Base-by-base conservation (phyloP, 1,140 invertebrate genomes). In the Mizuhopecten yessoensis region DNA sequence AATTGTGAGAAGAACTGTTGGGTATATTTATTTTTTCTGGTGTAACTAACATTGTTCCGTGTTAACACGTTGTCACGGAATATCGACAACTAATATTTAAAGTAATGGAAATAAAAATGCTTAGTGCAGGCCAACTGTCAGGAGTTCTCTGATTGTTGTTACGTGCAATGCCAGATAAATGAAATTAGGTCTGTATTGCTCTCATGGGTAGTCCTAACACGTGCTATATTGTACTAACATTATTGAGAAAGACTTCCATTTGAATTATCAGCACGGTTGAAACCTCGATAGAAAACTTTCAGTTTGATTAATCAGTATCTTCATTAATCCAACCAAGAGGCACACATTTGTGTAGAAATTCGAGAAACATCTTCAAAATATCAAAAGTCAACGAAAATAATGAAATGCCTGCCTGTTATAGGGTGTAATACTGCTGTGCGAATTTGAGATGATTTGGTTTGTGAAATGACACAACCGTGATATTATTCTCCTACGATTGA, bases 301-400 rank as follows among this genome's bases (percentile, higher is more conserved):
- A 7, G 23, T 5, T 75, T 75, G 57, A n/a, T 75, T 75, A 29
- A 75, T 75, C 57, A n/a, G 5, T 75, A 75, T n/a, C 23, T 75
- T 75, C 57, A 75, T 75, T 75, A 75, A 75, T 75, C 57, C 57
- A 75, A 75, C 57, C 57, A 75, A 75, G 57, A 75, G 57, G n/a
- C 57, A 75, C 5, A n/a, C n/a, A 75, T n/a, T 75, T 29, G 57
- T 5, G 57, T 75, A 75, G 57, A 75, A 75, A 75, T 75, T 75
- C 57, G 57, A 29, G 57, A 75, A 49, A 75, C n/a, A 75, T n/a
- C n/a, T 75, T 29, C n/a, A 29, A 75, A 75, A 75, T 75, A 75
- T 75, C 23, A 75, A 75, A 75, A 29, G 23, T 29, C 5, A 75
- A 29, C n/a, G 0, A 5, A 29, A 5, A 29, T 75, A n/a, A 75